Evolutionary conservation across 2,888 invertebrate genomes (phyloP).

Genomic region (Drosophila vallismaia): DNA sequence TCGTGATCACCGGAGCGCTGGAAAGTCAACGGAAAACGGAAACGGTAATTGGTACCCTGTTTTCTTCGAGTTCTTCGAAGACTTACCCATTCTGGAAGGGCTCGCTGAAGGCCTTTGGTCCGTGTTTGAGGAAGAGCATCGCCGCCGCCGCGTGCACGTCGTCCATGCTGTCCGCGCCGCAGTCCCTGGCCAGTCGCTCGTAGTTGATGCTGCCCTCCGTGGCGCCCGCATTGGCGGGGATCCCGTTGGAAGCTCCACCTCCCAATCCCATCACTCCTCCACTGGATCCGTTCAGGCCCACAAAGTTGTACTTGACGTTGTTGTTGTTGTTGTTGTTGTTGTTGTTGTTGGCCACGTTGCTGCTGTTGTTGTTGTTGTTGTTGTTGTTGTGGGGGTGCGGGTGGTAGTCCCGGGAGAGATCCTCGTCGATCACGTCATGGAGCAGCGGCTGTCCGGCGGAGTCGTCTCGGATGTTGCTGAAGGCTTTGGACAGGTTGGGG

Average conservation of each 20-base stretch:
- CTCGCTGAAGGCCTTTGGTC: conserved; percentile 87
- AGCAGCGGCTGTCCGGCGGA: conserved; percentile 23
- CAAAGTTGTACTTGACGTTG: conserved; percentile 44
- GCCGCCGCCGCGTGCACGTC: conserved; percentile 94
- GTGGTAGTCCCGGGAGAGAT: conserved; percentile 77
- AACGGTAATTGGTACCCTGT: background rate
- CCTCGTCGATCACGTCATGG: conserved; percentile 73
- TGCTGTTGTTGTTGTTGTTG: conserved; percentile 36
- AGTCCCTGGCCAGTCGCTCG: conserved; percentile 81
- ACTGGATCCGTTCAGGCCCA: conserved; percentile 9
- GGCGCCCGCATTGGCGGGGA: conserved; percentile 8
- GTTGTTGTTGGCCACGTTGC: conserved; percentile 4
- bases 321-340: conserved; percentile 25
- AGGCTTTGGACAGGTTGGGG: conserved; percentile 90
- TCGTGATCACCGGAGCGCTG: conserved; percentile 88
- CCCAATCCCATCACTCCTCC: background rate
- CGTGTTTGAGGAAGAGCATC: conserved; percentile 94
- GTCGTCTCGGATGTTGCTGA: conserved; percentile 78
- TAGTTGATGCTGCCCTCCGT: conserved; percentile 79
- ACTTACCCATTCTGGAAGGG: conserved; percentile 83
- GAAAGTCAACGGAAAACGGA: conserved; percentile 20
- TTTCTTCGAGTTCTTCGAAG: background rate
- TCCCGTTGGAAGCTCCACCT: background rate
- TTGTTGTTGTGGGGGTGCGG: conserved; percentile 46
- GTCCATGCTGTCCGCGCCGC: conserved; percentile 86